Evolutionary conservation across 1,140 invertebrate genomes (phyloP), one percentile per base, ranked within the genome.

Genomic region (Heliconius hermathena): DNA sequence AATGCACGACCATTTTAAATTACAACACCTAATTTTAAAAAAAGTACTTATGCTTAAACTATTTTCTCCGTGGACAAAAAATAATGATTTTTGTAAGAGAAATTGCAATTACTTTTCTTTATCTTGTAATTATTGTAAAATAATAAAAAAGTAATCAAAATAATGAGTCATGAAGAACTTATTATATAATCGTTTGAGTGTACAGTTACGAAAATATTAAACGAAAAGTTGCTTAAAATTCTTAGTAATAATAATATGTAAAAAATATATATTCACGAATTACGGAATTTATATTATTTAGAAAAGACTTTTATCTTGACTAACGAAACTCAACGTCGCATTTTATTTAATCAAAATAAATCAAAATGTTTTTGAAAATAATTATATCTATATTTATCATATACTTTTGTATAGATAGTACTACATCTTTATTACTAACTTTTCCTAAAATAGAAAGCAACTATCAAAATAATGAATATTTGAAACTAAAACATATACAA

Each of bases 401-500:
- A 66, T 66, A 29, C 13, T 13, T 66, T 66, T 29, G 60, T 29
- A 16, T 11, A 76, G 9, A 3, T 1, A 29, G n/a, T 46, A 29
- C 33, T 26, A 8, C 8, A 2, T 41, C 36, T 70, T 20, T 33
- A 29, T 8, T 70, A 8, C 8, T 46, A 2, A 33, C 33, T 29
- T 76, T 70, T 4, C 36, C 36, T 0, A 76, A 71, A 71, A 71
- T 26, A 9, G 74, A 38, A 66, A 8, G 60, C 16, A 66, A 52
- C 11, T 66, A 60, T 29, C 70, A 57, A 22, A 76, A 57, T 20
- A 46, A 49, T 54, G n/a, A 49, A 2, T 75, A 87, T 81, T 82
- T 85, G 36, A 79, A 83, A 60, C 66, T 72, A 11, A 60, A 49
- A 46, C 74, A 71, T 70, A 60, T 87, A 33, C 76, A 80, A 52